These are phyloP conservation scores for Marasmarcha lunaedactyla DNA, from an alignment of 2,888 invertebrate genomes.

Conservation along the genomic window DNA sequence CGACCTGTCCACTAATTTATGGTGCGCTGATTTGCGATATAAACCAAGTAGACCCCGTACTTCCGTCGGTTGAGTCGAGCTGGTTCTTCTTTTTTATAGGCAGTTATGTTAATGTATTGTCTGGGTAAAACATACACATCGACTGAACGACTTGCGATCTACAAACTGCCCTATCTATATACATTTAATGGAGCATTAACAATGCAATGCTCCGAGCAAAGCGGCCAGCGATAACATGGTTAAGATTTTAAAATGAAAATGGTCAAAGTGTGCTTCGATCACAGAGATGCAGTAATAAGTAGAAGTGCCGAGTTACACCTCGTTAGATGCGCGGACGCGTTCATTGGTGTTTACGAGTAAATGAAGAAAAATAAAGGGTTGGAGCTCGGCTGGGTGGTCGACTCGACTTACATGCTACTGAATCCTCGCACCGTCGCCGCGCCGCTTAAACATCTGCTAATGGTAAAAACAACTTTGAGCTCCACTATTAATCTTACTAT, in stretches of 20 bases:
- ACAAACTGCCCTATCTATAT: neutral
- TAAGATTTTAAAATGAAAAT: slow-evolving; percentile 6
- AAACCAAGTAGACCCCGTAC: slow-evolving; percentile 38
- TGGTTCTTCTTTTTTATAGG: slow-evolving; percentile 28
- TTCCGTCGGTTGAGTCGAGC: slow-evolving; percentile 22
- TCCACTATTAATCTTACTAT: slow-evolving; percentile 59
- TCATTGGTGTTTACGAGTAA: slow-evolving; percentile 52
- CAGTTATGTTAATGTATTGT: slow-evolving; percentile 49
- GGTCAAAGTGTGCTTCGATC: slow-evolving; percentile 28
- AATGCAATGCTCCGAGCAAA: neutral
- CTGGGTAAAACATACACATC: slow-evolving; percentile 30
- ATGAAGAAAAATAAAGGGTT: slow-evolving; percentile 34
- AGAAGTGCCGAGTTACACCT: slow-evolving; percentile 43
- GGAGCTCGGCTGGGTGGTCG: slow-evolving; percentile 4
- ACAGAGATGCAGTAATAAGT: slow-evolving; percentile 41
- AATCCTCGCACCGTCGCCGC: no score
- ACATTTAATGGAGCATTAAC: neutral
- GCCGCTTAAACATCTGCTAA: slow-evolving; percentile 29
- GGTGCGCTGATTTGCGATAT: slow-evolving; percentile 63
- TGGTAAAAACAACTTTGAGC: slow-evolving; percentile 46
- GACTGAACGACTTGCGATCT: neutral
- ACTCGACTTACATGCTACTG: slow-evolving; percentile 1
- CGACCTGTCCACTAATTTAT: slow-evolving; percentile 67
- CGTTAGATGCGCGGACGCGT: slow-evolving; percentile 41
- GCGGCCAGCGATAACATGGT: slow-evolving; percentile 5